These are phyloP conservation scores for Nipponacmea schrenckii DNA, from an alignment of 2,888 invertebrate genomes.

Conservation along the genomic window DNA sequence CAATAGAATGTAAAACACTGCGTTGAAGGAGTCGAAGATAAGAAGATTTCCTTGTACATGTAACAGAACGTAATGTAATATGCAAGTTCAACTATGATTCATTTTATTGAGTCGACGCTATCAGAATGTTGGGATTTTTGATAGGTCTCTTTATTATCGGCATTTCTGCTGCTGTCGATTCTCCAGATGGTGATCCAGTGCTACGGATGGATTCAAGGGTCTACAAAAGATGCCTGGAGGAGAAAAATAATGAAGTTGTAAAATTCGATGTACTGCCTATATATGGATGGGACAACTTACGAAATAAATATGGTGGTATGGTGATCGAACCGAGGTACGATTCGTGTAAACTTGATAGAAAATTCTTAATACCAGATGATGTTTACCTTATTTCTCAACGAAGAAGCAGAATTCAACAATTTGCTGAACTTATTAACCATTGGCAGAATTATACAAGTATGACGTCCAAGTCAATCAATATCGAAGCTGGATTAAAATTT, in stretches of 20 bases:
- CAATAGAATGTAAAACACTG: too few relatives aligned
- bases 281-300: slow-evolving; percentile 58
- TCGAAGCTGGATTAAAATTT: slow-evolving; percentile 38
- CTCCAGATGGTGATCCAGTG: too few relatives aligned
- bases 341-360: slow-evolving; percentile 48
- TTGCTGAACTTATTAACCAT: slow-evolving; percentile 41
- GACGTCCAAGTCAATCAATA: slow-evolving; percentile 43
- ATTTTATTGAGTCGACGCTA: too few relatives aligned
- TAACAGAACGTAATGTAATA: too few relatives aligned
- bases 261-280: slow-evolving; percentile 53
- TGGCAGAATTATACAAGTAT: slow-evolving; percentile 43
- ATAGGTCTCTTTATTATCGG: too few relatives aligned
- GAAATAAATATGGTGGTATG: slow-evolving; percentile 47
- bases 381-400: slow-evolving; percentile 49
- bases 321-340: slow-evolving; percentile 27
- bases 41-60: too few relatives aligned
- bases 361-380: slow-evolving; percentile 52
- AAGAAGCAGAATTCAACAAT: slow-evolving; percentile 44
- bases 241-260: slow-evolving; percentile 9
- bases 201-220: too few relatives aligned
- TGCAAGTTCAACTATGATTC: too few relatives aligned
- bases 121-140: too few relatives aligned
- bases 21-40: too few relatives aligned
- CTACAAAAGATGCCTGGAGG: too few relatives aligned
- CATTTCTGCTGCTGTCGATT: too few relatives aligned